These are phyloP conservation scores for Triplophysa yarkandensis DNA, from an alignment of 2,797 vertebrate species.

Conservation along the genomic window DNA sequence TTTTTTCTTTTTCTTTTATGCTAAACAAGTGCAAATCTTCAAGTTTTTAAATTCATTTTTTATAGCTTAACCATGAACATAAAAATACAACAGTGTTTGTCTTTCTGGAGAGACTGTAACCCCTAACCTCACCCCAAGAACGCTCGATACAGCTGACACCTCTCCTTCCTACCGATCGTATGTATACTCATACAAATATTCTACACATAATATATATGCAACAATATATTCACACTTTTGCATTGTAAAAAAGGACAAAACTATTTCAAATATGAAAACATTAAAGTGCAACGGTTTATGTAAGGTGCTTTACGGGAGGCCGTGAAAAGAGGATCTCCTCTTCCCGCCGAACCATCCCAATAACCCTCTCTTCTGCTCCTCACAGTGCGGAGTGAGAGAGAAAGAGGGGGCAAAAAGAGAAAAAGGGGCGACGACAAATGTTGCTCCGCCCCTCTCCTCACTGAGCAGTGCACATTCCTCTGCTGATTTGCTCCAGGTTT, in stretches of 20 bases:
- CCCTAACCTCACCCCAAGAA: conserved; percentile 10
- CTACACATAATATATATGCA: conserved; percentile 60
- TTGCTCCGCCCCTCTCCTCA: conserved; percentile 14
- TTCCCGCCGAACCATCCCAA: conserved; percentile 32
- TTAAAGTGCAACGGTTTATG: conserved; percentile 76
- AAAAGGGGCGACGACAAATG: conserved; percentile 53
- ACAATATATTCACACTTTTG: conserved; percentile 57
- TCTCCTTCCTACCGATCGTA: conserved; percentile 16
- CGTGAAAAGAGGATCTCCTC: conserved; percentile 53
- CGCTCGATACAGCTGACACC: conserved; percentile 1
- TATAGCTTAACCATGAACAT: conserved; percentile 59
- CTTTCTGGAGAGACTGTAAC: conserved; percentile 44
- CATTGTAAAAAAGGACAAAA: conserved; percentile 54
- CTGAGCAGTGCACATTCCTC: conserved; percentile 67
- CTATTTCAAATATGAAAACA: conserved; percentile 63
- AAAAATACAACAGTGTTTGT: conserved; percentile 63
- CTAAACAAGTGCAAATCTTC: conserved; percentile 68
- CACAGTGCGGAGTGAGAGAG: conserved; percentile 40
- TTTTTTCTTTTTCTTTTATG: conserved; percentile 47
- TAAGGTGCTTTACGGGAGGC: conserved; percentile 76
- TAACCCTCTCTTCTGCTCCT: conserved; percentile 31
- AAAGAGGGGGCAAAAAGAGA: conserved; percentile 57
- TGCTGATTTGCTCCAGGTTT: conserved; percentile 61
- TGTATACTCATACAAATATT: conserved; percentile 54
- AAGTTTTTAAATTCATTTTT: conserved; percentile 62